These are phyloP conservation scores for Theocolax elegans DNA, from an alignment of 1,140 invertebrate genomes.

Conservation along the genomic window DNA sequence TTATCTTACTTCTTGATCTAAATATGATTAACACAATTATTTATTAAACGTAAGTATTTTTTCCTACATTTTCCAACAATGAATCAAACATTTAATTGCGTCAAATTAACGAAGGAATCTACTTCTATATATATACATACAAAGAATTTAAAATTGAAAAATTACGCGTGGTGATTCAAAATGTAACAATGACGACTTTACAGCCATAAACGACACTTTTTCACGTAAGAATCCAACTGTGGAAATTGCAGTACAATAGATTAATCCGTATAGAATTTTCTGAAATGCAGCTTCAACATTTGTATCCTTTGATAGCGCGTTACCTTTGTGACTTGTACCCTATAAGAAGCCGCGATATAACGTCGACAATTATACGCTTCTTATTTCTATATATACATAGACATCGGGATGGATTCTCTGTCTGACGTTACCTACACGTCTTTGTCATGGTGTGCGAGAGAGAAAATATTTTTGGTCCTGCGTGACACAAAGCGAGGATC, in stretches of 20 bases:
- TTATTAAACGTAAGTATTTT: no score
- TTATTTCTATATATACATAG: no score
- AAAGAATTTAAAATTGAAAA: neutral
- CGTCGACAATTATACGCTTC: slow-evolving; percentile 31
- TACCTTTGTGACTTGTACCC: slow-evolving; percentile 6
- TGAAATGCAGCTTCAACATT: slow-evolving; percentile 7
- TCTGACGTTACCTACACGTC: neutral
- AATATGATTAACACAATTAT: no score
- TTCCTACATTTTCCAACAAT: no score
- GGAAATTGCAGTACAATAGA: neutral
- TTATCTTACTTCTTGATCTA: no score
- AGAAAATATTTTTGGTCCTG: slow-evolving; percentile 21
- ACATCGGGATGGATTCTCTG: no score
- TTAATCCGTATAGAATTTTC: slow-evolving; percentile 4
- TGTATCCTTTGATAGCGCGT: neutral
- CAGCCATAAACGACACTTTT: neutral
- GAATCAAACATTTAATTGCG: no score
- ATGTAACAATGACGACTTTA: neutral
- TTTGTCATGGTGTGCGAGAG: neutral
- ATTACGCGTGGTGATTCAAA: neutral
- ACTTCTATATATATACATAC: no score
- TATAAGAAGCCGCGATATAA: neutral
- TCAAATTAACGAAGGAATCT: no score
- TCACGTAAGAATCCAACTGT: neutral
- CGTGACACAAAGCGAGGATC: slow-evolving; percentile 12